phyloP scores from a whole-genome alignment of 2,113 vertebrate species.

The Heterocephalus glaber region DNA sequence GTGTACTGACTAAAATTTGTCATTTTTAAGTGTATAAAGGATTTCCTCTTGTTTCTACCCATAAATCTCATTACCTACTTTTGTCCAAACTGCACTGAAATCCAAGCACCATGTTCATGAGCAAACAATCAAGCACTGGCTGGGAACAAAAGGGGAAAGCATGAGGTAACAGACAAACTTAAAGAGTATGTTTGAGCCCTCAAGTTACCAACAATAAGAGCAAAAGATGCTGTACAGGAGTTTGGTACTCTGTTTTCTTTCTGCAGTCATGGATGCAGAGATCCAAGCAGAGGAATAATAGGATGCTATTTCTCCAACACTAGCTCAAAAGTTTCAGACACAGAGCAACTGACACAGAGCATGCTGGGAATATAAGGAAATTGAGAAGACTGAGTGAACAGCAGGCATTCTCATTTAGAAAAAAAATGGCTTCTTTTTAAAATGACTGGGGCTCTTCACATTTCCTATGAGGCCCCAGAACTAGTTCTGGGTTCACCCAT shows the following conservation, averaged over 20 bases:
- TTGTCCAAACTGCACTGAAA: not conserved
- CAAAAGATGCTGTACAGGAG: not conserved
- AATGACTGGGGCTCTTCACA: not conserved
- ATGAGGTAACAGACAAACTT: not conserved
- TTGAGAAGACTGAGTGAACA: not conserved
- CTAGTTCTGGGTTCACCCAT: not conserved
- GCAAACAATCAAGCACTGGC: not conserved
- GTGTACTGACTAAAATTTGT: not conserved
- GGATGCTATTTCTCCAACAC: not conserved
- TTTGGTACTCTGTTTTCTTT: not conserved
- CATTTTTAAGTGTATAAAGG: not conserved
- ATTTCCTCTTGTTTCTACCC: not conserved
- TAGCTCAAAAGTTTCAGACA: slow-evolving; percentile 14
- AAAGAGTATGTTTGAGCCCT: not conserved
- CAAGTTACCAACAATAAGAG: not conserved
- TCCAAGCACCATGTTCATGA: not conserved
- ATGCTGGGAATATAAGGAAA: not conserved
- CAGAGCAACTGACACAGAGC: not conserved
- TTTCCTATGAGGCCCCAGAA: not conserved
- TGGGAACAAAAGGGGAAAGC: not conserved
- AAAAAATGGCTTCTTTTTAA: not conserved
- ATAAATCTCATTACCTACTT: not conserved
- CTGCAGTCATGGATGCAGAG: not conserved
- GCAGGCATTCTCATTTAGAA: not conserved
- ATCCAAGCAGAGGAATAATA: not conserved